Percentiles rank a stretch among this genome's conserved stretches.
Evolutionary conservation across 2,113 vertebrate genomes (phyloP).

Genomic region (Daboia siamensis): DNA sequence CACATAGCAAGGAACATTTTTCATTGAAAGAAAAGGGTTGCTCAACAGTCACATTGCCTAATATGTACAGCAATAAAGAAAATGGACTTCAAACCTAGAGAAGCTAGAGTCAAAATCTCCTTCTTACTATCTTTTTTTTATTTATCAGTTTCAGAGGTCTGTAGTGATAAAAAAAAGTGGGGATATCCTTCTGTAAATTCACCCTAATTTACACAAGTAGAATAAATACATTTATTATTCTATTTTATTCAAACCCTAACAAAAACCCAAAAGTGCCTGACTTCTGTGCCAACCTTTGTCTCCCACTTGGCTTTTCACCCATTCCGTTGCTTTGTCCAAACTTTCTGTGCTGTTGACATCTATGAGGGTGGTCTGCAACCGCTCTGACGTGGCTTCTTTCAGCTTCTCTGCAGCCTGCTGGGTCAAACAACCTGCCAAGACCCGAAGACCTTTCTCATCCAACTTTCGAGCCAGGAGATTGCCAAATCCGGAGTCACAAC

Average conservation of each 20-base stretch:
- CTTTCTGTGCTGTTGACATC: slow-evolving; percentile 76
- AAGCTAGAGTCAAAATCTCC: not conserved
- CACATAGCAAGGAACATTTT: not conserved
- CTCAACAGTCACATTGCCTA: not conserved
- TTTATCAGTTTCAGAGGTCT: not conserved
- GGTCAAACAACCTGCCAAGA: slow-evolving; percentile 80
- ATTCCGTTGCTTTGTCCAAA: slow-evolving; percentile 64
- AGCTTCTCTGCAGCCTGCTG: slow-evolving; percentile 72
- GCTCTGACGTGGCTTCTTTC: slow-evolving; percentile 63
- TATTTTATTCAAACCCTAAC: not conserved
- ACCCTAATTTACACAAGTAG: not conserved
- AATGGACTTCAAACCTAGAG: not conserved
- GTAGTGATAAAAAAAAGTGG: not conserved
- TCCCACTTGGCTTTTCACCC: slow-evolving; percentile 73
- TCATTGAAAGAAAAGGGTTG: not conserved
- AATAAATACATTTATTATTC: not conserved
- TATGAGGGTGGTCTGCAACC: slow-evolving; percentile 71
- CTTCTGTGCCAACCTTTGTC: slow-evolving; percentile 67
- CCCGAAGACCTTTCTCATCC: slow-evolving; percentile 72
- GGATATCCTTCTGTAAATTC: not conserved
- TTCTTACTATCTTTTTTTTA: not conserved
- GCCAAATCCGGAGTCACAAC: slow-evolving; percentile 89
- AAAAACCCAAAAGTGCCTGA: too few species aligned
- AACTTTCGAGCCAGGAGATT: slow-evolving; percentile 77
- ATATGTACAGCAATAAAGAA: not conserved